phyloP scores from a whole-genome alignment of 2,113 vertebrate species.

The Vidua macroura region DNA sequence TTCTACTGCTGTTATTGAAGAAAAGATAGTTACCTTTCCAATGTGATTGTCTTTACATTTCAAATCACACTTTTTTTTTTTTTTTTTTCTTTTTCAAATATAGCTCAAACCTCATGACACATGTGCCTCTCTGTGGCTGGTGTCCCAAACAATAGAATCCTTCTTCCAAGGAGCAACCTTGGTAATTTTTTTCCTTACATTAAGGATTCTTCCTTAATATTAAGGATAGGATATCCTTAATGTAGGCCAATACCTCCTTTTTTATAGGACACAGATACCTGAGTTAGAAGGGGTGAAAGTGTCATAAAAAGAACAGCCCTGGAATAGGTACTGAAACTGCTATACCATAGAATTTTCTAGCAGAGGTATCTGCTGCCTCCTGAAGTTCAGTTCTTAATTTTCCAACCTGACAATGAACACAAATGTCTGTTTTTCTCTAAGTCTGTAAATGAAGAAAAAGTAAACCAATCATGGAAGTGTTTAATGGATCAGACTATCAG shows the following conservation, averaged over 20 bases:
- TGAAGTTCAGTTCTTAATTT: background rate
- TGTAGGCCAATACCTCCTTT: background rate
- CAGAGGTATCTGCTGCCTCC: background rate
- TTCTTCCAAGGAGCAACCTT: background rate
- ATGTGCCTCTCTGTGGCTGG: background rate
- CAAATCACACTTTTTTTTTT: background rate
- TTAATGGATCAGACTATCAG: background rate
- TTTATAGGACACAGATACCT: background rate
- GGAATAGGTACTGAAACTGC: background rate
- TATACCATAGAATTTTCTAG: background rate
- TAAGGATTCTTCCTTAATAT: background rate
- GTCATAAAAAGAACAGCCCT: background rate
- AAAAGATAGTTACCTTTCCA: background rate
- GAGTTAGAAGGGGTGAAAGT: background rate
- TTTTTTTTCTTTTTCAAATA: background rate
- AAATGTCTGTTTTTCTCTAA: background rate
- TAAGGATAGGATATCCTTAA: background rate
- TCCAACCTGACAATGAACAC: background rate
- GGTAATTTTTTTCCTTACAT: background rate
- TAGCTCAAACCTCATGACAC: fast-evolving
- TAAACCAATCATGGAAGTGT: background rate
- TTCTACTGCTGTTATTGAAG: background rate
- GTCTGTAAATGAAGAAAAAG: background rate
- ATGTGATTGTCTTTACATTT: background rate
- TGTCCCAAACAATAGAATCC: background rate